phyloP scores from a whole-genome alignment of 2,113 vertebrate genomes.

The Xiphophorus couchianus region DNA sequence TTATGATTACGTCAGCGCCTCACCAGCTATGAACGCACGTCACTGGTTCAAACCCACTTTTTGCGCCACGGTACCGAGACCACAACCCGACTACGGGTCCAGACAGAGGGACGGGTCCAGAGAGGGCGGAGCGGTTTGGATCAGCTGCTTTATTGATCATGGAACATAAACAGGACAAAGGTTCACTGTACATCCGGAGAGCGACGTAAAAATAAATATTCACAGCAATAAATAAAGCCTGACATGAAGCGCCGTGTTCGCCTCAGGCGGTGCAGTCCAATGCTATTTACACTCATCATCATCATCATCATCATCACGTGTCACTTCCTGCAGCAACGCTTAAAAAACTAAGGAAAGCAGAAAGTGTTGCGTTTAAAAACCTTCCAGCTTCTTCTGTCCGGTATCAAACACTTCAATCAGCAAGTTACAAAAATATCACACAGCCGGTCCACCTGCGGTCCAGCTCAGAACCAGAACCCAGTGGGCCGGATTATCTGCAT shows the following conservation, averaged over 20 bases:
- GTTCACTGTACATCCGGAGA: constrained; percentile 65
- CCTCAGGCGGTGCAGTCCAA: constrained; percentile 26
- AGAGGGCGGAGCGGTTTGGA: constrained; percentile 22
- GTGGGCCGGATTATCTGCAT: too few species aligned
- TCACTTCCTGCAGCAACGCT: constrained; percentile 10
- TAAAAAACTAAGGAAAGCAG: constrained; percentile 53
- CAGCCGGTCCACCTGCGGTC: neutral
- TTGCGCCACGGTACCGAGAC: too few species aligned
- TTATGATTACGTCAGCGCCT: too few species aligned
- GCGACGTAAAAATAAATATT: constrained; percentile 68
- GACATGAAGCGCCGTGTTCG: constrained; percentile 20
- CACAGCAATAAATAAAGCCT: constrained; percentile 69
- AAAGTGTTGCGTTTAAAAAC: constrained; percentile 50
- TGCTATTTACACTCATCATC: constrained; percentile 65
- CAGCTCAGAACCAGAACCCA: constrained; percentile 13
- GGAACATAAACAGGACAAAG: constrained; percentile 72
- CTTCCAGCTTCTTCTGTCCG: constrained; percentile 41
- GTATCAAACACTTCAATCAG: constrained; percentile 69
- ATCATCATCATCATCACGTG: constrained; percentile 14
- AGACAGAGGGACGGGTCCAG: neutral
- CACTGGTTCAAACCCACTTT: too few species aligned
- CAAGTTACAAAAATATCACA: constrained; percentile 52
- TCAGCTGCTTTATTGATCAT: constrained; percentile 80
- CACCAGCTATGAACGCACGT: too few species aligned
- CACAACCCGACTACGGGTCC: too few species aligned